Evolutionary conservation across 2,888 invertebrate genomes (phyloP), one percentile per base, ranked within the genome.

Genomic region (Stegophylla sp.): DNA sequence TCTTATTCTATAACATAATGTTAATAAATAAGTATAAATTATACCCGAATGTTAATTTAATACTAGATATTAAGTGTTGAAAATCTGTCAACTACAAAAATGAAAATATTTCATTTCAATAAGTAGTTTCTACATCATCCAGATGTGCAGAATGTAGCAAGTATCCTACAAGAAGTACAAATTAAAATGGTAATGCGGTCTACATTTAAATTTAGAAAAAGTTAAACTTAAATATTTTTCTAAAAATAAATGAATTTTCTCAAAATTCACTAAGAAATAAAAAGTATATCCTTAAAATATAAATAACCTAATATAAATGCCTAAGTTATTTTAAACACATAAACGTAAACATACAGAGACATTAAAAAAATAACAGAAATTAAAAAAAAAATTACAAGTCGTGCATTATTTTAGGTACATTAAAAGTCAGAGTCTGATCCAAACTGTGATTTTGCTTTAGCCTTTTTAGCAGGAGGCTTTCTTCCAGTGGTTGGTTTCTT

Each of bases 381-480:
- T 41, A 76, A 12, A 76, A 12, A 10, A 45, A 59, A 69, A 28
- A 43, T 15, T 43, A 41, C 34, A 13, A 34, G 26, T 34, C n/a
- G 43, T 72, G 59, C 23, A 59, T 26, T 12, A 26, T n/a, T 59
- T 23, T 20, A 76, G 64, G 41, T 76, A 53, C 26, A 59, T 20
- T 17, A 34, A 34, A 17, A 79, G 9, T 79, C 79, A 26, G 79
- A 79, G 48, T 51, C 26, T 26, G 66, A 76, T 23, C 0, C 15
- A 23, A 71, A 48, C 20, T 61, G 20, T 4, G 23, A 43, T 61
- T 51, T 79, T 13, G 71, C 17, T 71, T 79, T 79, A n/a, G n/a
- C 41, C 17, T 79, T 79, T 41, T 79, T 79, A n/a, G 61, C 59
- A 5, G 71, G 79, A 15, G 79, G 79, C 71, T 79, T 79, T 51